These are phyloP conservation scores for Microctonus hyperodae DNA, from an alignment of 2,888 invertebrate genomes.

Conservation along the genomic window DNA sequence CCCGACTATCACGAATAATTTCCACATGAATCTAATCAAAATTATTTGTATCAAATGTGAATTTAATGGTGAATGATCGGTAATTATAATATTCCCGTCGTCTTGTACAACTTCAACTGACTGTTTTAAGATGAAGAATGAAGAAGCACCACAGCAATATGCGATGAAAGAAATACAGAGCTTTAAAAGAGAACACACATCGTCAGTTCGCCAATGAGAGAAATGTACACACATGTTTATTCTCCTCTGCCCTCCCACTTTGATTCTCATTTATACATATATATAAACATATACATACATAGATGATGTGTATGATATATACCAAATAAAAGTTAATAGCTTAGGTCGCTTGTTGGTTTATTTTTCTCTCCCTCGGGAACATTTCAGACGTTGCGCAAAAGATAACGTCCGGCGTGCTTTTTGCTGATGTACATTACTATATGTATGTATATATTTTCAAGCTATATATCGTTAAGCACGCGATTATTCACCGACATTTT, in stretches of 20 bases:
- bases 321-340: background rate
- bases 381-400: background rate
- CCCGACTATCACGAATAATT: too few species aligned
- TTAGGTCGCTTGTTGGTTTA: background rate
- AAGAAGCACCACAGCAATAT: background rate
- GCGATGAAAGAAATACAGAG: background rate
- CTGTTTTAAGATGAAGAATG: slow-evolving; percentile 6
- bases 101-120: background rate
- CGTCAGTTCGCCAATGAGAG: slow-evolving; percentile 3
- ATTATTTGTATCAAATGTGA: background rate
- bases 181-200: background rate
- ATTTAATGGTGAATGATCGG: background rate
- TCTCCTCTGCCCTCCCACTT: background rate
- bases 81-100: background rate
- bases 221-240: slow-evolving; percentile 14
- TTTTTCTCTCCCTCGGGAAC: background rate
- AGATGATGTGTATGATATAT: background rate
- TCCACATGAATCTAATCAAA: too few species aligned
- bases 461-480: background rate
- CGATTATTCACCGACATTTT: background rate
- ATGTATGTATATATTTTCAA: background rate
- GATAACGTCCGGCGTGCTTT: background rate
- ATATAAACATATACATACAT: background rate
- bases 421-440: background rate
- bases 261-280: background rate